A percentile compares a stretch with the other conserved stretches of the same genome.
These are phyloP conservation scores for Anguilla megastoma DNA, from an alignment of 2,797 vertebrate species.

Conservation along the genomic window DNA sequence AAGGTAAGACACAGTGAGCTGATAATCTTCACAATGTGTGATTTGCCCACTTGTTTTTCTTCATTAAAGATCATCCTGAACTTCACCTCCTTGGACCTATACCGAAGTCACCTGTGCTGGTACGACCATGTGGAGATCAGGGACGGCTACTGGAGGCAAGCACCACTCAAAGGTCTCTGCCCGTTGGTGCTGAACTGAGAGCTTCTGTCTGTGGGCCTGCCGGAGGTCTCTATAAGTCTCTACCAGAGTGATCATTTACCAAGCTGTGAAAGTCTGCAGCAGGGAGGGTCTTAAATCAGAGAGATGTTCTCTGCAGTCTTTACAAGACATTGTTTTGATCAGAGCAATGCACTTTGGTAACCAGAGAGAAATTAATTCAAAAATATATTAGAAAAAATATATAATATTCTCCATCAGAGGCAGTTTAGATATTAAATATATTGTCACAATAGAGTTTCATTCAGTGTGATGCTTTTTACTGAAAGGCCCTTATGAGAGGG, in stretches of 20 bases:
- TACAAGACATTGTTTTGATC: too few species aligned
- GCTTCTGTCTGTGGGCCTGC: neutral
- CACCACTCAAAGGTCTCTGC: conserved; percentile 85
- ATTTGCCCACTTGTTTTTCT: conserved; percentile 32
- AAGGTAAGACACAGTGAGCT: neutral
- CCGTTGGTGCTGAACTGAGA: neutral
- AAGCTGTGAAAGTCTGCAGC: too few species aligned
- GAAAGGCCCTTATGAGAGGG: neutral
- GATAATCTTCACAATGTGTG: neutral
- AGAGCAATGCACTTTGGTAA: too few species aligned
- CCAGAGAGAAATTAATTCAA: too few species aligned
- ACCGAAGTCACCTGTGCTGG: conserved; percentile 97
- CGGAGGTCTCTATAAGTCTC: too few species aligned
- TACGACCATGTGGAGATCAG: conserved; percentile 98
- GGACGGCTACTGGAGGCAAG: conserved; percentile 97
- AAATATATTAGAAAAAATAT: too few species aligned
- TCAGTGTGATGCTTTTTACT: neutral
- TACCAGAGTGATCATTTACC: too few species aligned
- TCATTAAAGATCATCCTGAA: conserved; percentile 90
- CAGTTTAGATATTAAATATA: neutral
- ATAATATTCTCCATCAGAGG: conserved; percentile 76
- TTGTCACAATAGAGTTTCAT: neutral
- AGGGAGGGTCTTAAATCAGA: too few species aligned
- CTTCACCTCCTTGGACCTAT: conserved; percentile 96
- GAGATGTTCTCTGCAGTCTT: too few species aligned